Evolutionary conservation across 1,140 invertebrate genomes (phyloP), one percentile per base, ranked within the genome.

Genomic region (Arion vulgaris): DNA sequence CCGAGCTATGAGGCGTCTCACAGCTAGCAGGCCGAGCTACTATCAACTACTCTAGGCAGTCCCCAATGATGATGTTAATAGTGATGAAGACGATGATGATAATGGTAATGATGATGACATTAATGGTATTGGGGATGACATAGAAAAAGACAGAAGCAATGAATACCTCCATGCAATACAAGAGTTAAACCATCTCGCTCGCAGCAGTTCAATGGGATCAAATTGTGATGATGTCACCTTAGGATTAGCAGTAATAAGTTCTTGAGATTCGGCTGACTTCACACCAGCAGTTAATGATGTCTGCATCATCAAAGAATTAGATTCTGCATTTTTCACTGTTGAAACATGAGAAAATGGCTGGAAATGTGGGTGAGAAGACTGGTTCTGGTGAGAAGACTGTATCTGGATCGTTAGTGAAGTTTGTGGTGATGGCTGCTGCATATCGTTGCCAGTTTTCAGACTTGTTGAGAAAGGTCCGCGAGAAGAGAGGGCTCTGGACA

Each of bases 131-230:
- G 53, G 19, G 9, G 53, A 57, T 45, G 41, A 45, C 41, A 45
- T 45, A 45, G 15, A 45, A 45, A 45, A 15, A 45, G 5, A 45
- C 41, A 45, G 41, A 45, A 45, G 41, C 41, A 45, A 45, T 23
- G 2, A 71, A 73, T 84, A 91, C 90, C 90, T 91, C 90, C 90
- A 91, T 2, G 89, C 88, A 17, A 84, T 76, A 85, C 90, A 91
- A 23, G 85, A 85, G 71, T 90, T 88, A 4, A 91, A 90, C 87
- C 89, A 91, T 0, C 72, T 77, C 15, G 88, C 75, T 49, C 90
- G 68, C 15, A 82, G 74, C 34, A 74, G 39, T 49, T 91, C 88
- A 23, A 89, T 28, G 26, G 78, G 80, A 17, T 85, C 82, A 62
- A 85, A 85, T 39, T 81, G n/a, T 38, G 41, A 4, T 62, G 39